Percentiles rank a stretch among this genome's conserved stretches.
These are phyloP conservation scores for Nebria salina DNA, from an alignment of 2,888 invertebrate species.

Conservation along the genomic window DNA sequence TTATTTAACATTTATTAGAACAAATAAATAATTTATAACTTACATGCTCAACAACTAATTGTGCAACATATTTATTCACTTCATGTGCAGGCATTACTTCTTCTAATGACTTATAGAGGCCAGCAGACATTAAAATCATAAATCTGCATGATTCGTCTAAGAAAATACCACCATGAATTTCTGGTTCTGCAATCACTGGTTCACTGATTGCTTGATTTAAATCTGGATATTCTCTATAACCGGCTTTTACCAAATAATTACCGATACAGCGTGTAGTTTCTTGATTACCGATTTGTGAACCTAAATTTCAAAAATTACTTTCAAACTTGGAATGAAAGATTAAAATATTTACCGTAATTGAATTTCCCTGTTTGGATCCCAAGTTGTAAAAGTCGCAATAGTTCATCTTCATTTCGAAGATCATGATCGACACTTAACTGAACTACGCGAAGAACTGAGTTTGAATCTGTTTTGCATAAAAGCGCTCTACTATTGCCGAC, in stretches of 20 bases:
- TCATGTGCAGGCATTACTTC: conserved; percentile 81
- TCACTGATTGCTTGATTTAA: conserved; percentile 75
- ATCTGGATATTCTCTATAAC: conserved; percentile 83
- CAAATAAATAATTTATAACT: conserved; percentile 19
- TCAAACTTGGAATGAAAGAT: not conserved
- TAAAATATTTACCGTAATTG: conserved; percentile 66
- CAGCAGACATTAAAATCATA: conserved; percentile 85
- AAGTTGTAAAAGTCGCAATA: conserved; percentile 77
- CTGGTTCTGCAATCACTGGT: conserved; percentile 85
- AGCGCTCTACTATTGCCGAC: conserved; percentile 82
- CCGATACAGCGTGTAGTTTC: conserved; percentile 87
- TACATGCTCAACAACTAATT: conserved; percentile 81
- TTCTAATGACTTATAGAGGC: conserved; percentile 84
- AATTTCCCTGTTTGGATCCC: conserved; percentile 78
- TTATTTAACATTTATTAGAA: not conserved
- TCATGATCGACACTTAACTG: conserved; percentile 89
- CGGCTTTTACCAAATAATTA: conserved; percentile 86
- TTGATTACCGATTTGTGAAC: conserved; percentile 79
- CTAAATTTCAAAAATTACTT: conserved; percentile 59
- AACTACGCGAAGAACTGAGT: conserved; percentile 79
- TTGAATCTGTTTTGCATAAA: conserved; percentile 80
- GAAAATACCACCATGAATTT: conserved; percentile 81
- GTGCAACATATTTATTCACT: conserved; percentile 82
- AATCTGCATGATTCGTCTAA: conserved; percentile 85
- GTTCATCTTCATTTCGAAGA: conserved; percentile 84